Evolutionary conservation across 2,797 vertebrate genomes (phyloP).

Genomic region (Sebastes hubbsi): DNA sequence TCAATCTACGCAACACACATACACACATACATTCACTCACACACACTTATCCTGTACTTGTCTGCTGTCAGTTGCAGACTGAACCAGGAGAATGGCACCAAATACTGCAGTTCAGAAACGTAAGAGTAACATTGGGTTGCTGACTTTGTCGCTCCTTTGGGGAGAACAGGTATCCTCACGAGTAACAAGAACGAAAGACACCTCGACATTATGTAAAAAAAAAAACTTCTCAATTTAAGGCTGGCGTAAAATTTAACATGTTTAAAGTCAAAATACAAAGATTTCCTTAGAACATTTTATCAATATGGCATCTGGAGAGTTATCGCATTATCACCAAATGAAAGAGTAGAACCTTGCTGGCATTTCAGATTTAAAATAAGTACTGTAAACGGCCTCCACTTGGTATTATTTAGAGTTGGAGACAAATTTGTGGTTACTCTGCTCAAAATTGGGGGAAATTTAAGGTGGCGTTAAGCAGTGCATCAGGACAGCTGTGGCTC

Average conservation of each 20-base stretch:
- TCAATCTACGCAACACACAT: background rate
- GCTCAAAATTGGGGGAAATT: background rate
- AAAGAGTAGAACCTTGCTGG: conserved; percentile 53
- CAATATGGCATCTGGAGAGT: conserved; percentile 56
- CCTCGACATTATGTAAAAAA: conserved; percentile 12
- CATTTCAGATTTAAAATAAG: conserved; percentile 31
- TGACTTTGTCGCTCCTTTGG: background rate
- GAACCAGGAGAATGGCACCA: conserved; percentile 56
- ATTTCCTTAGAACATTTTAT: conserved; percentile 37
- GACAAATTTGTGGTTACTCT: background rate
- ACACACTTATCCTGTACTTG: conserved; percentile 28
- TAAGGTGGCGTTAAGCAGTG: conserved; percentile 1
- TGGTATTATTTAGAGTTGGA: background rate
- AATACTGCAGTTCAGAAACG: conserved; percentile 55
- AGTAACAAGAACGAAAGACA: conserved; percentile 54
- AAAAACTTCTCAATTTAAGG: conserved; percentile 63
- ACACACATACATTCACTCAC: background rate
- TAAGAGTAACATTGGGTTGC: conserved; percentile 3
- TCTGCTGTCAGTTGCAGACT: conserved; percentile 29
- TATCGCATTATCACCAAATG: conserved; percentile 30
- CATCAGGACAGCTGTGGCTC: conserved; percentile 23
- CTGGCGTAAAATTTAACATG: conserved; percentile 56
- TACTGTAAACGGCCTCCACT: conserved; percentile 45
- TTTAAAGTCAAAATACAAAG: conserved; percentile 59
- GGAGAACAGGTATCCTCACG: conserved; percentile 31